phyloP scores from a whole-genome alignment of 2,888 invertebrate genomes.

The Amphipoea lucens region DNA sequence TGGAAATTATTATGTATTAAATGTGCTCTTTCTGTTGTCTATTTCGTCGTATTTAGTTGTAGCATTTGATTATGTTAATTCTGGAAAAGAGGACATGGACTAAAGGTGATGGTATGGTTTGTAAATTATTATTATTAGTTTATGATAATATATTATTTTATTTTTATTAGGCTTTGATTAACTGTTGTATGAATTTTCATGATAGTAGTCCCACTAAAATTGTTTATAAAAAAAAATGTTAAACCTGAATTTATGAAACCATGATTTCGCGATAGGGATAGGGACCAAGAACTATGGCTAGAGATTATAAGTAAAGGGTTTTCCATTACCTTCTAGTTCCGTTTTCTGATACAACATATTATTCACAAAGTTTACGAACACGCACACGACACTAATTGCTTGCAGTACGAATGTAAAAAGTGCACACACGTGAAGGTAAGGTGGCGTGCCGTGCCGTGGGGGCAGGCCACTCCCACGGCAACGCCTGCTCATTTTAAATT shows the following conservation, averaged over 20 bases:
- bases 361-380: slow-evolving; percentile 65
- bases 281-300: not conserved
- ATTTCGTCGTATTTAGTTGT: slow-evolving; percentile 44
- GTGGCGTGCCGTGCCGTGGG: slow-evolving; percentile 79
- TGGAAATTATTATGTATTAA: slow-evolving; percentile 71
- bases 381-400: slow-evolving; percentile 79
- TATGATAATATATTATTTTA: not conserved
- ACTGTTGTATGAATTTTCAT: not conserved
- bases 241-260: not conserved
- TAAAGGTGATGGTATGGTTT: not conserved
- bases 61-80: slow-evolving; percentile 37
- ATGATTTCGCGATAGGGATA: not conserved
- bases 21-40: slow-evolving; percentile 55
- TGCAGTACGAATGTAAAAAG: slow-evolving; percentile 81
- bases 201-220: not conserved
- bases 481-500: slow-evolving; percentile 91
- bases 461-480: slow-evolving; percentile 87
- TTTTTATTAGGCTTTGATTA: not conserved
- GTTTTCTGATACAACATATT: slow-evolving; percentile 64
- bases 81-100: not conserved
- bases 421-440: slow-evolving; percentile 84
- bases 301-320: slow-evolving; percentile 30
- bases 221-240: not conserved
- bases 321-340: slow-evolving; percentile 35
- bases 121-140: slow-evolving; percentile 2